Evolutionary conservation across 2,797 vertebrate genomes (phyloP).

Genomic region (Macropodus opercularis): DNA sequence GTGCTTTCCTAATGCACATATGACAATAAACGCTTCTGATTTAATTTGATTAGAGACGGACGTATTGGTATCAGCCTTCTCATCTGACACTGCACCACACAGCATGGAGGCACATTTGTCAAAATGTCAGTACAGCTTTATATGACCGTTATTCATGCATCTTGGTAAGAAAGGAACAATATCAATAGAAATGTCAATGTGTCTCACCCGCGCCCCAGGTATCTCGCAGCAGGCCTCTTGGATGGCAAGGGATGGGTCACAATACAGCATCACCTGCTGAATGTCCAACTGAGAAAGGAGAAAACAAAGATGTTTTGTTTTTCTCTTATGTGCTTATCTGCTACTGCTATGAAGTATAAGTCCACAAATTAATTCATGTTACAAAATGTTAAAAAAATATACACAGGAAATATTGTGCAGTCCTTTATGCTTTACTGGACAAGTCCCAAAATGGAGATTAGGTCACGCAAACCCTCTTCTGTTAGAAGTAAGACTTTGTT

Average conservation of each 20-base stretch:
- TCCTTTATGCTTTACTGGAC: constrained; percentile 1
- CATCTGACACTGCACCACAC: background rate
- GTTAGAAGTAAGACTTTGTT: constrained; percentile 13
- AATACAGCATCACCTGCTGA: constrained; percentile 93
- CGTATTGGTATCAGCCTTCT: too few relatives aligned
- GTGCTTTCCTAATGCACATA: too few relatives aligned
- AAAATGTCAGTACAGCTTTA: background rate
- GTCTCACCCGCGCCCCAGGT: constrained; percentile 85
- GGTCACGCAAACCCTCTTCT: constrained; percentile 13
- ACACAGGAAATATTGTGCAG: constrained; percentile 1
- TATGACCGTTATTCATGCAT: background rate
- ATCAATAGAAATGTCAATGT: background rate
- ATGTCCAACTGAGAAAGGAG: constrained; percentile 86
- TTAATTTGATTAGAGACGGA: too few relatives aligned
- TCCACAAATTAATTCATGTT: too few relatives aligned
- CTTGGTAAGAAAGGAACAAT: background rate
- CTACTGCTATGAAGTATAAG: too few relatives aligned
- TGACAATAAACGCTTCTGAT: too few relatives aligned
- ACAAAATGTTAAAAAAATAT: too few relatives aligned
- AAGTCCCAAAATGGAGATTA: background rate
- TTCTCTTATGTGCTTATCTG: constrained; percentile 7
- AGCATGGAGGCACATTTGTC: background rate
- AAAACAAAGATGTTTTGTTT: background rate
- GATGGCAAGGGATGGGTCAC: constrained; percentile 86
- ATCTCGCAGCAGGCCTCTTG: constrained; percentile 95